Evolutionary conservation across 64 coral and sea anemone genomes (phyloP), one percentile per base, ranked within the genome.

Genomic region (Montipora efflorescens): DNA sequence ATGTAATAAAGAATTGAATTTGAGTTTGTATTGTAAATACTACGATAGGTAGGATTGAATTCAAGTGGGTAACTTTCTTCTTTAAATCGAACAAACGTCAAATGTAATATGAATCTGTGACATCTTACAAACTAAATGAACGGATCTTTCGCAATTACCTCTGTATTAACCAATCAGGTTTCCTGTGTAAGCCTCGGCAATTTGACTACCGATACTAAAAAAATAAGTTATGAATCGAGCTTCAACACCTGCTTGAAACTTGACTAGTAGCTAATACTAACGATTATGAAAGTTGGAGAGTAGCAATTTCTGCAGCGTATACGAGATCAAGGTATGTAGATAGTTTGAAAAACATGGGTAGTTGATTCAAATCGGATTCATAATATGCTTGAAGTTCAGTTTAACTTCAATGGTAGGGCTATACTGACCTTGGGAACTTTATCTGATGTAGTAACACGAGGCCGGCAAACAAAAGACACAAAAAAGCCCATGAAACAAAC

Each of bases 21-120:
- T 7, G 64, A 68, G 64, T 10, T 14, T 1, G 10, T 4, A 2
- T 4, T 23, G 22, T 4, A 61, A 10, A 81, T 57, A 59, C 59
- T 22, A n/a, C 28, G 57, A 25, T 45, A 84, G 23, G 16, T 84
- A 67, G 43, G 62, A 43, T 84, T 69, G 5, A 68, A 47, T 67
- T 82, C 64, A 22, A 82, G 45, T 9, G 28, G 1, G 28, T 58
- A 11, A 23, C 55, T 82, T 36, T 82, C 53, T 12, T 22, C 14
- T 22, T 59, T 83, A 83, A 83, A 36, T 83, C 64, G 80, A 16
- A 83, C 64, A 19, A 67, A 84, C 16, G 81, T 84, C 81, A 84
- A 68, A 86, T 20, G 13, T 86, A 14, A 49, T 15, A 70, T 16
- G 64, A 69, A 36, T 48, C 11, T 86, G 44, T 13, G 43, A 72